phyloP scores from a whole-genome alignment of 2,113 vertebrate species.

The cattle (Bos taurus) region ARS-UCD2.0 NC_037346.1:1226001-1226500 shows the following conservation, averaged over 20 bases:
- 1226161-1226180: background rate
- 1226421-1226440: background rate
- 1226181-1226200: background rate
- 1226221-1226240: slow-evolving; percentile 28
- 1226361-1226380: background rate
- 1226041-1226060: background rate
- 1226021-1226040: background rate
- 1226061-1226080: background rate
- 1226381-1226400: background rate
- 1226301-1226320: background rate
- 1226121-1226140: background rate
- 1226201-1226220: slow-evolving; percentile 23
- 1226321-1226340: background rate
- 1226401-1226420: background rate
- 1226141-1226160: background rate
- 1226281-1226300: background rate
- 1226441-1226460: background rate
- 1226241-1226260: background rate
- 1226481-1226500: background rate
- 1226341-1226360: background rate
- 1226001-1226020: background rate
- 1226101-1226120: background rate
- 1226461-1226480: background rate
- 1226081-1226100: background rate
- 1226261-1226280: slow-evolving; percentile 23